Conservation (phyloP, 2,888 invertebrate species). For the Enchytraeus crypticus region DNA sequence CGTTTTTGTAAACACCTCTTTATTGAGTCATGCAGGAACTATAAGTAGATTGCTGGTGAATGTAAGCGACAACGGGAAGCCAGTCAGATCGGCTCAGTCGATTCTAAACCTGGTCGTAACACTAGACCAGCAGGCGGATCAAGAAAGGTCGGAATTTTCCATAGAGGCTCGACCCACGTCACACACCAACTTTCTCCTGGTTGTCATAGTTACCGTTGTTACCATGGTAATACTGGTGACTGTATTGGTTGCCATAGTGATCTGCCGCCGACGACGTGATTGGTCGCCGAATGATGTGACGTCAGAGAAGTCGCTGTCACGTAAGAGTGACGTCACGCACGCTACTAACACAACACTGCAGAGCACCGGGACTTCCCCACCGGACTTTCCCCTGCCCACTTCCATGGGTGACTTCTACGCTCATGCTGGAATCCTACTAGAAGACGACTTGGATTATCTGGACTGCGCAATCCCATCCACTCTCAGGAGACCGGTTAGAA, state of each 20-base stretch:
- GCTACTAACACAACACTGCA: not conserved
- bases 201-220: not conserved
- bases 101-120: not conserved
- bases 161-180: not conserved
- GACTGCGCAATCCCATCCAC: too few relatives aligned
- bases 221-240: not conserved
- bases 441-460: too few relatives aligned
- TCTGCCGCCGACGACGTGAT: not conserved
- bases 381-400: not conserved
- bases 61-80: not conserved
- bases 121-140: not conserved
- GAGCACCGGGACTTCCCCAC: not conserved
- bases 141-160: too few relatives aligned
- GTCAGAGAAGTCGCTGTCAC: not conserved
- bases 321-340: not conserved
- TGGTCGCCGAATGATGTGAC: not conserved
- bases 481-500: too few relatives aligned
- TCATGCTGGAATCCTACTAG: too few relatives aligned
- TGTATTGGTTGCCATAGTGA: not conserved
- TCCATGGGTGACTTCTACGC: not conserved
- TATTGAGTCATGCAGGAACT: not conserved
- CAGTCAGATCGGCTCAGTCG: not conserved
- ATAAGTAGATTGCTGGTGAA: not conserved
- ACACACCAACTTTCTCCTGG: not conserved
- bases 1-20: conserved; percentile 2